phyloP scores from a whole-genome alignment of 2,797 vertebrate species.

The Pantherophis vulpinus region DNA sequence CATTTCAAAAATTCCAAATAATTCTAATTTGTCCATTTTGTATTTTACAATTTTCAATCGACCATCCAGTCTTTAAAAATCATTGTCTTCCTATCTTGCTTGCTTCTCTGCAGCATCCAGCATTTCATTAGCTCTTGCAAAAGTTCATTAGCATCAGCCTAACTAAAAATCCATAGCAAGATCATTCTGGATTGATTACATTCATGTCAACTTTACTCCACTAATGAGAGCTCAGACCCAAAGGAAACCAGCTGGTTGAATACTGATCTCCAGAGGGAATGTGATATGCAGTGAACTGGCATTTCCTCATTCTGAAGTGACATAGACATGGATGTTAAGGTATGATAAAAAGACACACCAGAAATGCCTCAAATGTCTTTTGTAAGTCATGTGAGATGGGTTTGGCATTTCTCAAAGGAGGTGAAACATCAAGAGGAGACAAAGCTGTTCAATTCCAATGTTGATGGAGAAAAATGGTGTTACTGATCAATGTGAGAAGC shows the following conservation, averaged over 20 bases:
- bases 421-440: neutral
- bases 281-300: neutral
- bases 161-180: neutral
- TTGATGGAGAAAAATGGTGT: neutral
- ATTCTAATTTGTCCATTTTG: neutral
- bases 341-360: neutral
- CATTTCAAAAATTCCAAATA: neutral
- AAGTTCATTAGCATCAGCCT: neutral
- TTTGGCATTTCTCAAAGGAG: neutral
- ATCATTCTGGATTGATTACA: conserved; percentile 9
- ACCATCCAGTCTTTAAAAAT: neutral
- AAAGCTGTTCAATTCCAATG: neutral
- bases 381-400: neutral
- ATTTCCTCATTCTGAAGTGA: conserved; percentile 1
- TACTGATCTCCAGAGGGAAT: neutral
- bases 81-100: neutral
- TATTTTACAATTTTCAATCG: neutral
- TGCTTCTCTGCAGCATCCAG: neutral
- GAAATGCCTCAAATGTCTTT: neutral
- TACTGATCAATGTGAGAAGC: neutral
- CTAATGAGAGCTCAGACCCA: neutral
- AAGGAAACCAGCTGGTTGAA: conserved; percentile 2
- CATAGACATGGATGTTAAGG: conserved; percentile 5
- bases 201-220: conserved; percentile 3
- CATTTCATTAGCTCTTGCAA: neutral